These are phyloP conservation scores for Herpailurus yagouaroundi DNA, from an alignment of 2,113 vertebrate genomes.

Conservation along the genomic window DNA sequence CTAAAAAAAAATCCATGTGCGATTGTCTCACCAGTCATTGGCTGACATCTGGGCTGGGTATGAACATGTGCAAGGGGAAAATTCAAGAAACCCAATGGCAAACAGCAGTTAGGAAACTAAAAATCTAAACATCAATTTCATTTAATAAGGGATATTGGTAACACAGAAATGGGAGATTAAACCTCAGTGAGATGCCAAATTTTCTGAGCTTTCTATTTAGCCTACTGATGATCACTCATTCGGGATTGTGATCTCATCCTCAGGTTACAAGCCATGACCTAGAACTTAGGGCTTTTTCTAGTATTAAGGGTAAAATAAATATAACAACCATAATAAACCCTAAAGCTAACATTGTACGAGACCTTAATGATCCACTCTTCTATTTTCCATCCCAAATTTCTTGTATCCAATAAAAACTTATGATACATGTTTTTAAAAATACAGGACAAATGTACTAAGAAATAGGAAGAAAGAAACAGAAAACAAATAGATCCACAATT, in stretches of 20 bases:
- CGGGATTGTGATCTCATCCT: not conserved
- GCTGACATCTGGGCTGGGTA: not conserved
- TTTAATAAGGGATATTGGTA: not conserved
- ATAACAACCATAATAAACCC: not conserved
- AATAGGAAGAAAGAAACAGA: not conserved
- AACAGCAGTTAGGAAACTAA: not conserved
- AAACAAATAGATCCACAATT: not conserved
- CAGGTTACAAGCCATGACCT: not conserved
- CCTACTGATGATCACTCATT: not conserved
- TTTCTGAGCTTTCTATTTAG: not conserved
- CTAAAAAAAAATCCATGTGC: not conserved
- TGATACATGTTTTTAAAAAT: not conserved
- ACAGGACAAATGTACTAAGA: not conserved
- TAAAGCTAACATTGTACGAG: not conserved
- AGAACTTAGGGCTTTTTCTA: not conserved
- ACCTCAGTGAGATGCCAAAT: not conserved
- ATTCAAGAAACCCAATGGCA: not conserved
- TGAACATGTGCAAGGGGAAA: not conserved
- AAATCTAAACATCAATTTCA: not conserved
- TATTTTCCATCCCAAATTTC: not conserved
- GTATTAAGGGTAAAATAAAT: not conserved
- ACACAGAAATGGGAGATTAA: not conserved
- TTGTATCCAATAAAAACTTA: not conserved
- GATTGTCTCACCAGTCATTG: not conserved
- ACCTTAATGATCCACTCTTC: not conserved